These are phyloP conservation scores for Drosophila prolongata DNA, from an alignment of 2,888 invertebrate species.

Conservation along the genomic window DNA sequence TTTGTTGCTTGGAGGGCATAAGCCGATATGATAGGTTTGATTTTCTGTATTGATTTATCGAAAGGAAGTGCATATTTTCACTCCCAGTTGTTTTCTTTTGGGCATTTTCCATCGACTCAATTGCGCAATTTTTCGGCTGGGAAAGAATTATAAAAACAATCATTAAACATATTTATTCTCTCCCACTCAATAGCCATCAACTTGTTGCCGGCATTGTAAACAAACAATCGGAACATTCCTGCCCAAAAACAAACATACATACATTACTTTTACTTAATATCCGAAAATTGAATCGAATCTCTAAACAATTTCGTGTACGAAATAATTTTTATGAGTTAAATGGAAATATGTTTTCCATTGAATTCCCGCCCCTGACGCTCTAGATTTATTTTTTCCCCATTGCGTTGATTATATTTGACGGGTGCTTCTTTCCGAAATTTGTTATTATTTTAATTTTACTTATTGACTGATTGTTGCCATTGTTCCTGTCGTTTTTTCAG, in stretches of 20 bases:
- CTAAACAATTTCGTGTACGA: slow-evolving; percentile 37
- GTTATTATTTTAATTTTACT: slow-evolving; percentile 75
- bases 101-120: slow-evolving; percentile 43
- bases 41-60: slow-evolving; percentile 44
- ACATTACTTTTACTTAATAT: slow-evolving; percentile 63
- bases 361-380: slow-evolving; percentile 7
- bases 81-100: slow-evolving; percentile 1
- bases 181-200: slow-evolving; percentile 52
- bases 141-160: slow-evolving; percentile 62
- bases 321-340: slow-evolving; percentile 67
- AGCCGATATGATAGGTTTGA: slow-evolving; percentile 41
- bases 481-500: slow-evolving; percentile 38
- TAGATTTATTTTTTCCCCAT: slow-evolving; percentile 1
- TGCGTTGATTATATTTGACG: slow-evolving; percentile 41
- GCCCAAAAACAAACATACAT: slow-evolving; percentile 20
- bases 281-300: slow-evolving; percentile 24
- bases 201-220: slow-evolving; percentile 69
- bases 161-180: slow-evolving; percentile 41
- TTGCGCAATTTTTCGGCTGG: slow-evolving; percentile 63
- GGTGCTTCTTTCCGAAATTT: slow-evolving; percentile 55
- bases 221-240: slow-evolving; percentile 58
- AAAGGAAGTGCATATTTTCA: slow-evolving; percentile 33
- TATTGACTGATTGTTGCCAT: slow-evolving; percentile 60
- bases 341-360: slow-evolving; percentile 67
- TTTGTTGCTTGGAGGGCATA: slow-evolving; percentile 55